phyloP scores from a whole-genome alignment of 2,888 invertebrate species.

The Aphodius granarius region DNA sequence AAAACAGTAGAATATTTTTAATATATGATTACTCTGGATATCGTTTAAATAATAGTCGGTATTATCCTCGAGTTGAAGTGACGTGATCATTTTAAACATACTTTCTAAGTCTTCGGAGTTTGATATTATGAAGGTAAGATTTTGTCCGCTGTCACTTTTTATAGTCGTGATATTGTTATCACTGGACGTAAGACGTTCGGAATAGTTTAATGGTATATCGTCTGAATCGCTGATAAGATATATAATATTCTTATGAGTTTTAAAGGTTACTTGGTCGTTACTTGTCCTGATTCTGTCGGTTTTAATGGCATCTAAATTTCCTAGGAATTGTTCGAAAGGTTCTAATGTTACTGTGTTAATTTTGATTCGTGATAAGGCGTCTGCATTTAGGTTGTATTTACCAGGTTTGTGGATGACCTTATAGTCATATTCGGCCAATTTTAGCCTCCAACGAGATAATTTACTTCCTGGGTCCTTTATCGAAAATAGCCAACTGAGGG shows the following conservation, averaged over 20 bases:
- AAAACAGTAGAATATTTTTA: neutral
- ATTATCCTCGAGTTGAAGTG: neutral
- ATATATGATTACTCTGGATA: neutral
- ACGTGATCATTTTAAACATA: neutral
- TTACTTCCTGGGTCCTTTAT: constrained; percentile 1
- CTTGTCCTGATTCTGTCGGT: neutral
- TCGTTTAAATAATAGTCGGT: neutral
- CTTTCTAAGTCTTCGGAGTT: neutral
- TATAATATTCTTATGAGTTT: neutral
- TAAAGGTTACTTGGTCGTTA: constrained; percentile 1
- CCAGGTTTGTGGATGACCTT: constrained; percentile 6
- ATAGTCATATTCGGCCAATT: constrained; percentile 1
- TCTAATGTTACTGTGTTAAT: neutral
- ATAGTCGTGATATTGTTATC: neutral
- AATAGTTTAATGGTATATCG: neutral
- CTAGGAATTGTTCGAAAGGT: neutral
- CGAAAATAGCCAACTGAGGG: neutral
- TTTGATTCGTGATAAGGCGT: constrained; percentile 7
- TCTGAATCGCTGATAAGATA: neutral
- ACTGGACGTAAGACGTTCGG: neutral
- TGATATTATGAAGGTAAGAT: neutral
- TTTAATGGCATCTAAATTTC: neutral
- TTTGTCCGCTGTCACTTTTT: neutral
- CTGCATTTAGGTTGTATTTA: constrained; percentile 7
- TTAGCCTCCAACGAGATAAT: constrained; percentile 2